A percentile compares a stretch with the other conserved stretches of the same genome.
These are phyloP conservation scores for Phocoena phocoena DNA, from an alignment of 2,113 vertebrate species.

Conservation along the genomic window DNA sequence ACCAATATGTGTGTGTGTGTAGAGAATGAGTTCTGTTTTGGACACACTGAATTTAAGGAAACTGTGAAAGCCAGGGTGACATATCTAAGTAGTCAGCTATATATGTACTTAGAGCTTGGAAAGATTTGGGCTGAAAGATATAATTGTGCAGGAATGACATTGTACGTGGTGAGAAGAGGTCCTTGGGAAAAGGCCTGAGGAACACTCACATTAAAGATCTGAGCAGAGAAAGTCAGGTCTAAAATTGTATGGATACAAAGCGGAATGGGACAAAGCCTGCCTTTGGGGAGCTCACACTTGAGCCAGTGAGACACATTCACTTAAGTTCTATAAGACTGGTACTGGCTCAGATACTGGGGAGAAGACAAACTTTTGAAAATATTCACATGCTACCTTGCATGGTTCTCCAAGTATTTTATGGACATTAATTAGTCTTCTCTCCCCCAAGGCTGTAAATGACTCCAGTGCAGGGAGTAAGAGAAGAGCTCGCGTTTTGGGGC, in stretches of 20 bases:
- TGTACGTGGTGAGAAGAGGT: background rate
- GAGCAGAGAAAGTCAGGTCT: background rate
- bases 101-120: background rate
- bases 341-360: background rate
- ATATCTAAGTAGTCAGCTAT: background rate
- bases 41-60: background rate
- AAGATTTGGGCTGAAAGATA: background rate
- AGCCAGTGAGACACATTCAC: background rate
- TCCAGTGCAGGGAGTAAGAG: background rate
- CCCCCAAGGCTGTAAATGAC: background rate
- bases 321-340: background rate
- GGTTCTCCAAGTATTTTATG: background rate
- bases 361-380: background rate
- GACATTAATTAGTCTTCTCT: background rate
- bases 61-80: background rate
- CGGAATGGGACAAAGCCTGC: background rate
- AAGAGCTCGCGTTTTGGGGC: background rate
- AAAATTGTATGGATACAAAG: background rate
- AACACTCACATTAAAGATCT: background rate
- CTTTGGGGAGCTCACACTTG: background rate
- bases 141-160: background rate
- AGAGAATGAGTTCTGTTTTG: background rate
- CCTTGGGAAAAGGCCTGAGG: background rate
- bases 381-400: background rate
- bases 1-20: background rate